Conservation (phyloP, 2,888 invertebrate genomes). For the Thymelicus sylvestris region DNA sequence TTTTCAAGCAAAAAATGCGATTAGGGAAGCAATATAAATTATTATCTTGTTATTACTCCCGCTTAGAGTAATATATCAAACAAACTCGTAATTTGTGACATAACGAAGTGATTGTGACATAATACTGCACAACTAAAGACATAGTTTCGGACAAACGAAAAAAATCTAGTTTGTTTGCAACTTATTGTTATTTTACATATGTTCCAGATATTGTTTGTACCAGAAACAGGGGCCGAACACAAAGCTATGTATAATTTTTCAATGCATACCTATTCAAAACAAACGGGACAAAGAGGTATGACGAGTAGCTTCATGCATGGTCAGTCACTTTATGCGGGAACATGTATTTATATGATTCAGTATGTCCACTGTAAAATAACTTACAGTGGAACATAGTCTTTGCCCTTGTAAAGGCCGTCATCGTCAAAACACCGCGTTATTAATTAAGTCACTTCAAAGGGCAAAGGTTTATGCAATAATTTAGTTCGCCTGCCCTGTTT, state of each 20-base stretch:
- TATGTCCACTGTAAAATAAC: too few species aligned
- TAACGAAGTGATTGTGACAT: neutral
- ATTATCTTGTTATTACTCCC: too few species aligned
- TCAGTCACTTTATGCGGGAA: conserved; percentile 54
- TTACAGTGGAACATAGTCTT: too few species aligned
- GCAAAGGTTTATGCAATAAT: too few species aligned
- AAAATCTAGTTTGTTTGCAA: neutral
- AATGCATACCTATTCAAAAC: conserved; percentile 54
- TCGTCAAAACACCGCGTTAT: too few species aligned
- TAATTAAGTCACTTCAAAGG: too few species aligned
- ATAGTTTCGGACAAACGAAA: conserved; percentile 10
- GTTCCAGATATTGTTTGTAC: conserved; percentile 19
- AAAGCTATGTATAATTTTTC: conserved; percentile 45
- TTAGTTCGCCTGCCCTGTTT: too few species aligned
- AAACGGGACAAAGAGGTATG: conserved; percentile 50
- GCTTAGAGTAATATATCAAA: too few species aligned
- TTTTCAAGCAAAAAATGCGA: too few species aligned
- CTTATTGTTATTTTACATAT: conserved; percentile 11
- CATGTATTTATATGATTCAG: too few species aligned
- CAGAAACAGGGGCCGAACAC: conserved; percentile 21
- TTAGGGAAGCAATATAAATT: too few species aligned
- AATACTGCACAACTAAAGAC: neutral
- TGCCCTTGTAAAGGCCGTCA: too few species aligned
- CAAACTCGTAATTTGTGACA: neutral
- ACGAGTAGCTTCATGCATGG: conserved; percentile 57